A percentile compares a stretch with the other conserved stretches of the same genome.
These are phyloP conservation scores for Apamea monoglypha DNA, from an alignment of 2,888 invertebrate species.

Conservation along the genomic window DNA sequence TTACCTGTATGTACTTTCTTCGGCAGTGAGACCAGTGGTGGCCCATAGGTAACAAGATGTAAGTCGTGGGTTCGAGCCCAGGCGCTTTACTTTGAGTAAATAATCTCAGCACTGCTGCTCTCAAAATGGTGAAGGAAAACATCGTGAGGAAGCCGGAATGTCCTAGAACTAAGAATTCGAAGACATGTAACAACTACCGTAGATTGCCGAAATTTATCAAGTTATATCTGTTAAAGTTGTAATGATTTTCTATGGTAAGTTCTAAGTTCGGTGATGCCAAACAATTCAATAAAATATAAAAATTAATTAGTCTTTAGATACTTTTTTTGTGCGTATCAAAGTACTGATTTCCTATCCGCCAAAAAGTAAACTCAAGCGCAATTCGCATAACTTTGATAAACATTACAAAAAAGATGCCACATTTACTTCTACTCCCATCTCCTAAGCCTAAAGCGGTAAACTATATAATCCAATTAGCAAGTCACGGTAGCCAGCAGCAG, in stretches of 20 bases:
- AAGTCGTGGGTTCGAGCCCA: too few species aligned
- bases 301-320: background rate
- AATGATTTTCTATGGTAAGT: background rate
- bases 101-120: too few species aligned
- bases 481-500: slow-evolving; percentile 60
- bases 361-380: background rate
- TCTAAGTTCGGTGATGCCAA: background rate
- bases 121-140: too few species aligned
- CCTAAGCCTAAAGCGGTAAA: slow-evolving; percentile 24
- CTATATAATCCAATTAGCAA: slow-evolving; percentile 71
- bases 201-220: background rate
- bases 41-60: too few species aligned
- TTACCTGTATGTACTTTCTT: background rate
- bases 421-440: background rate
- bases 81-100: too few species aligned
- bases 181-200: too few species aligned
- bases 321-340: background rate
- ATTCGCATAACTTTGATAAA: background rate
- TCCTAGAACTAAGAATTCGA: too few species aligned
- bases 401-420: background rate
- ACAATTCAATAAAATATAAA: background rate
- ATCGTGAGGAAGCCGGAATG: too few species aligned
- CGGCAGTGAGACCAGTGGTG: too few species aligned
- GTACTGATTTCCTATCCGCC: background rate
- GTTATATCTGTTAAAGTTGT: background rate